Evolutionary conservation across 2,113 vertebrate genomes (phyloP).

Genomic region (Cyrtonyx montezumae): DNA sequence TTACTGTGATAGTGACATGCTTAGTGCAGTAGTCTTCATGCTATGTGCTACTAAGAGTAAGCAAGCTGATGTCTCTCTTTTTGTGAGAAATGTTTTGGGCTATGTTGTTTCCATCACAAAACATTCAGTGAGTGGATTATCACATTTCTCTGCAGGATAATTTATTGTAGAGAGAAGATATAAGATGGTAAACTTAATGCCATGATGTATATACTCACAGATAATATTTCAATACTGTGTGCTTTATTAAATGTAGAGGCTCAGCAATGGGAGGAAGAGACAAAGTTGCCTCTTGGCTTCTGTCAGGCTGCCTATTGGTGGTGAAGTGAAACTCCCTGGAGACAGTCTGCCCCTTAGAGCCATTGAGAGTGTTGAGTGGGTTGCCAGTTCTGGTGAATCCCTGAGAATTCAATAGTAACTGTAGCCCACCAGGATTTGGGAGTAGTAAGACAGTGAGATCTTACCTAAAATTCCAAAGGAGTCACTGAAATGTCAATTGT

Average conservation of each 20-base stretch:
- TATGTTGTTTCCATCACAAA: neutral
- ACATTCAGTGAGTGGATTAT: neutral
- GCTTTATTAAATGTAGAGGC: neutral
- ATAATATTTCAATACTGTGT: neutral
- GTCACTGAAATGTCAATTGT: neutral
- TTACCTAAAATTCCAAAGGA: neutral
- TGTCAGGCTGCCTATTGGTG: fast-evolving
- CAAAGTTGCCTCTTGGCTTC: fast-evolving
- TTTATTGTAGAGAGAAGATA: neutral
- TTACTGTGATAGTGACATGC: neutral
- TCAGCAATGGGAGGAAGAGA: neutral
- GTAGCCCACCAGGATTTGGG: neutral
- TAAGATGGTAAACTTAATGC: neutral
- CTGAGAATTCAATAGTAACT: neutral
- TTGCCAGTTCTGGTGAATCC: neutral
- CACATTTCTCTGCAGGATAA: neutral
- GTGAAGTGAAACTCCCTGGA: neutral
- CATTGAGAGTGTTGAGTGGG: neutral
- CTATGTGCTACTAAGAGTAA: neutral
- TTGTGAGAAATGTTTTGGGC: neutral
- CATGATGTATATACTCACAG: neutral
- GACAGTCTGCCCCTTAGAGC: neutral
- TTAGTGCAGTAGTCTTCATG: neutral
- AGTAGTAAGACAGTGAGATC: neutral
- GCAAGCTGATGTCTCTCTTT: neutral